Conservation (phyloP, 2,113 vertebrate species). For the Gadus chalcogrammus region DNA sequence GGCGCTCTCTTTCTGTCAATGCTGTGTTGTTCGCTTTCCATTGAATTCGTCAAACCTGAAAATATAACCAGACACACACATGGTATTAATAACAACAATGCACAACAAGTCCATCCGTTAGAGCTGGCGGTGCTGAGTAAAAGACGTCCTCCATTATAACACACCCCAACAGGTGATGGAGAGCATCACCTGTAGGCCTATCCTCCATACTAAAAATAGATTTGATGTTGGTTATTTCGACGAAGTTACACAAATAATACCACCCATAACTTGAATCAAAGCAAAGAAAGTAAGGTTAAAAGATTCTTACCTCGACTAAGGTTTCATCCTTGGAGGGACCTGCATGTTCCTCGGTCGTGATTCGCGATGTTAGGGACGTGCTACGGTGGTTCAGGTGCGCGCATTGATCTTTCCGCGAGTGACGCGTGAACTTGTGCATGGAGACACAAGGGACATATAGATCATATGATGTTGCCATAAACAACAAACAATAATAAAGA, state of each 20-base stretch:
- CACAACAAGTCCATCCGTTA: neutral
- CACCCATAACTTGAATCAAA: neutral
- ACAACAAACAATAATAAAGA: neutral
- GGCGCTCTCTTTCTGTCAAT: constrained; percentile 82
- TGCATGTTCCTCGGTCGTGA: constrained; percentile 49
- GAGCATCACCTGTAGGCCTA: constrained; percentile 63
- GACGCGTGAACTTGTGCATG: neutral
- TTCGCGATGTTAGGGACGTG: constrained; percentile 27
- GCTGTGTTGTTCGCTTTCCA: constrained; percentile 85
- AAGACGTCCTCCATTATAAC: constrained; percentile 32
- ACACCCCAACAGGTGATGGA: constrained; percentile 71
- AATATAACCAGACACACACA: constrained; percentile 2
- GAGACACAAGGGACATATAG: constrained; percentile 26
- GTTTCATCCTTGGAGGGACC: constrained; percentile 34
- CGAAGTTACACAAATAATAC: neutral
- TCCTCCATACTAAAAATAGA: neutral
- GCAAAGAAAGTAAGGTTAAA: neutral
- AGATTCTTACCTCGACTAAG: constrained; percentile 40
- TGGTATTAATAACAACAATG: neutral
- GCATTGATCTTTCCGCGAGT: constrained; percentile 55
- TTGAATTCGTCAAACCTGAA: constrained; percentile 87
- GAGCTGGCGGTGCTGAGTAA: neutral
- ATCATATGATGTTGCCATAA: neutral
- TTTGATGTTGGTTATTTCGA: neutral
- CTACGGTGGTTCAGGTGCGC: constrained; percentile 30